Conservation (phyloP, 2,797 vertebrate species). For the Danio tinwini region DNA sequence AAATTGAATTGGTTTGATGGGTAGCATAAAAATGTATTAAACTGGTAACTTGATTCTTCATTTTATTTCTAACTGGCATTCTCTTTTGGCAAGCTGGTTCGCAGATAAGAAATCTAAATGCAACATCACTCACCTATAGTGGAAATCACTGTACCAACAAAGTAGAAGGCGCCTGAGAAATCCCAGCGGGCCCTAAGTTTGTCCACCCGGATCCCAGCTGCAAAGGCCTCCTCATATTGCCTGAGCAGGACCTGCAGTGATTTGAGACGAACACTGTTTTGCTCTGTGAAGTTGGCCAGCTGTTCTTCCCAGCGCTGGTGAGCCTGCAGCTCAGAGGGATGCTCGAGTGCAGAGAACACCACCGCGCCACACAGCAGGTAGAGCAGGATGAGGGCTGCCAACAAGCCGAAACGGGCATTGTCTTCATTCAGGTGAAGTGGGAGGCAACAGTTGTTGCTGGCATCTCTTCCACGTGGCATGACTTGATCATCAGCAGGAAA, state of each 20-base stretch:
- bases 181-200: conserved; percentile 80
- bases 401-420: conserved; percentile 82
- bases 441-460: conserved; percentile 74
- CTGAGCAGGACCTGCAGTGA: conserved; percentile 76
- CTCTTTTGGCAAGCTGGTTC: neutral
- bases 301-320: conserved; percentile 77
- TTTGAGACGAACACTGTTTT: conserved; percentile 71
- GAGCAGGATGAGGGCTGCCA: conserved; percentile 80
- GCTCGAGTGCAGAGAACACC: conserved; percentile 82
- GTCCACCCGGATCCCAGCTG: conserved; percentile 79
- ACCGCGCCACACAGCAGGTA: conserved; percentile 82
- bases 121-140: conserved; percentile 77
- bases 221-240: conserved; percentile 81
- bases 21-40: too few relatives aligned
- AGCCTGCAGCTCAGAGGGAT: conserved; percentile 77
- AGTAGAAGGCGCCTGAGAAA: conserved; percentile 84
- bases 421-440: conserved; percentile 78
- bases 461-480: conserved; percentile 79
- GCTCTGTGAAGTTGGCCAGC: conserved; percentile 78
- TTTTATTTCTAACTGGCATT: too few relatives aligned
- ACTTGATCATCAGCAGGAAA: conserved; percentile 62
- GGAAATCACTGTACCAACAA: conserved; percentile 83
- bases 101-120: neutral
- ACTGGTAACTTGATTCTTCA: too few relatives aligned
- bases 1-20: too few relatives aligned